Conservation (phyloP, 2,797 vertebrate species). For the Tenualosa ilisha region DNA sequence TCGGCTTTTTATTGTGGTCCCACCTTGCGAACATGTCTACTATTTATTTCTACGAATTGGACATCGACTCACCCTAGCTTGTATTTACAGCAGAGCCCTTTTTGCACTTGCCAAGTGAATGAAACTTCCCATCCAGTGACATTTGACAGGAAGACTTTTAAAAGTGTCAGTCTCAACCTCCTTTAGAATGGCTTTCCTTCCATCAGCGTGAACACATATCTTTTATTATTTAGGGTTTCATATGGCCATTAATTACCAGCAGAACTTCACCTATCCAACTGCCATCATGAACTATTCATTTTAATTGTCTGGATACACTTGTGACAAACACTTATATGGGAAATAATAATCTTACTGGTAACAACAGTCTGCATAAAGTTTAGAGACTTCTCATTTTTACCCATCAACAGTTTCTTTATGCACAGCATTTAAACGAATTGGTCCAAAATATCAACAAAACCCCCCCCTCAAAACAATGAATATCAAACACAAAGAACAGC, state of each 20-base stretch:
- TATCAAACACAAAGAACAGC: neutral
- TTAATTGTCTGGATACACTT: neutral
- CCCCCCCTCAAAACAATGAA: neutral
- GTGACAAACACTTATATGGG: neutral
- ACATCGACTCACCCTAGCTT: neutral
- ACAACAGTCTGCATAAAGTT: neutral
- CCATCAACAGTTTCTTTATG: neutral
- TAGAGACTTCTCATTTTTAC: neutral
- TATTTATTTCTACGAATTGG: slow-evolving; percentile 11
- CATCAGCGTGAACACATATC: neutral
- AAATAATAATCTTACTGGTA: neutral
- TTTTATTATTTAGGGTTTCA: neutral
- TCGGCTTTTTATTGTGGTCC: neutral
- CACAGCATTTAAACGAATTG: neutral
- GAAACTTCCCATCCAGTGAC: neutral
- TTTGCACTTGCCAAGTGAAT: neutral
- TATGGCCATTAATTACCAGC: neutral
- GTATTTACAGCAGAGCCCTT: neutral
- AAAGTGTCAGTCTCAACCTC: neutral
- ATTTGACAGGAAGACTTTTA: neutral
- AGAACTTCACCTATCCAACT: neutral
- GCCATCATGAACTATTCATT: neutral
- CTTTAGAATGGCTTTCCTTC: neutral
- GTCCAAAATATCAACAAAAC: neutral
- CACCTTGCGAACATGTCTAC: slow-evolving; percentile 3